Evolutionary conservation across 2,797 vertebrate species (phyloP), one percentile per base, ranked within the genome.

Genomic region (Sebastes goodei): DNA sequence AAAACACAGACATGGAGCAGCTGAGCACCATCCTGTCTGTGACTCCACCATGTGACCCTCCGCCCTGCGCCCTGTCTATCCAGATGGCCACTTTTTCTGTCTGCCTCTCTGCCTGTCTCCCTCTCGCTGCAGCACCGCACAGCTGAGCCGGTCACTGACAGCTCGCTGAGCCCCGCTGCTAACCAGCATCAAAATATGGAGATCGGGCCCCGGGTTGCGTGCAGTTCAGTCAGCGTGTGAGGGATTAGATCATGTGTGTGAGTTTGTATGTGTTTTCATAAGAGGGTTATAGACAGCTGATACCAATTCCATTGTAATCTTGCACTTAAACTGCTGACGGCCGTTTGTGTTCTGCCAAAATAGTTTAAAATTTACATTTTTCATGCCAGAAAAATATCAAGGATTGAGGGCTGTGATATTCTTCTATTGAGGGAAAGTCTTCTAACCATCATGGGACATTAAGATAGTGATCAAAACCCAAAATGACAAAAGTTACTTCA

Each of bases 71-170:
- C 88, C 87, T 85, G 87, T 86, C 86, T 81, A 49, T 86, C 93
- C 93, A 94, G 93, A 95, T 95, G 93, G 93, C 91, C 92, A 66
- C 88, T 78, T 84, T 52, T 82, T 60, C 75, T 82, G 62, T 67
- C 86, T 74, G 71, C 46, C 88, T 79, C 71, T 23, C 25, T 66
- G 61, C 27, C 79, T 80, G 49, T 72, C 71, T 69, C n/a, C 67
- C 69, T 49, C 33, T 79, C 76, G 1, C 73, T 0, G 46, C 17
- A 11, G 84, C 86, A 75, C 80, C 74, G 60, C 81, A 81, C 83
- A 76, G 81, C 78, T 73, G 84, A 79, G 76, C 67, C 30, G 35
- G 46, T 73, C 30, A 49, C 57, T 67, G 76, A 84, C 87, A 84
- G 87, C 80, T 82, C 70, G 4, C 70, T 63, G 65, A 78, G 71